A percentile compares a stretch with the other conserved stretches of the same genome.
Conservation (phyloP, 2,888 invertebrate species). For the Carcina quercana region DNA sequence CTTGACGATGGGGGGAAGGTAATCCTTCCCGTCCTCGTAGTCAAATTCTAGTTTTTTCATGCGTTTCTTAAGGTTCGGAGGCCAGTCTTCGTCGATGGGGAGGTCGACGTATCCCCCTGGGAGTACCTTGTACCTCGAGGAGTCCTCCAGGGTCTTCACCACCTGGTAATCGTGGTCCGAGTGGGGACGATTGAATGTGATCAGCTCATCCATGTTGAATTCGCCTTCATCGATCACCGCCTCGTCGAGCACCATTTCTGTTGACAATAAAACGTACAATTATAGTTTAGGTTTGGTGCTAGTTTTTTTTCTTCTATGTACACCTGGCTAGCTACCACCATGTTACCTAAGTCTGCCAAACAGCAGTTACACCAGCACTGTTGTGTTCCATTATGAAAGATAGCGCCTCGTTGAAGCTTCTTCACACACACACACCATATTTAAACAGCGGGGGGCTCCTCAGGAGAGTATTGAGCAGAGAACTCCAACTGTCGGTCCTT, state of each 20-base stretch:
- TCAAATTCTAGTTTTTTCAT: conserved; percentile 64
- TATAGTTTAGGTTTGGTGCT: too few relatives aligned
- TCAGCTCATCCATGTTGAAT: conserved; percentile 76
- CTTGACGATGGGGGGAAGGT: conserved; percentile 53
- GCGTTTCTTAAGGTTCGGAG: conserved; percentile 65
- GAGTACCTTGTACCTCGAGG: conserved; percentile 34
- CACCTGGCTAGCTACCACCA: too few relatives aligned
- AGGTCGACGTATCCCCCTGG: conserved; percentile 70
- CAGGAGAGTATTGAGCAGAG: too few relatives aligned
- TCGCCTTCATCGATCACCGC: conserved; percentile 73
- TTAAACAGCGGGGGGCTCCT: too few relatives aligned
- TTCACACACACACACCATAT: too few relatives aligned
- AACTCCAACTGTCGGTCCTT: too few relatives aligned
- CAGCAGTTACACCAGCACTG: too few relatives aligned
- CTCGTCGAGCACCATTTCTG: conserved; percentile 61
- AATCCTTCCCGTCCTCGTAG: conserved; percentile 54
- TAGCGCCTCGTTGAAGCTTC: too few relatives aligned
- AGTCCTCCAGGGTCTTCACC: conserved; percentile 40
- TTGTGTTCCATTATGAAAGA: too few relatives aligned
- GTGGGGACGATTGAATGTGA: conserved; percentile 68
- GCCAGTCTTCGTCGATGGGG: conserved; percentile 76
- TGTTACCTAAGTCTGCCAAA: too few relatives aligned
- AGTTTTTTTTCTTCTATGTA: too few relatives aligned
- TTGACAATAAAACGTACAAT: conserved; percentile 6
- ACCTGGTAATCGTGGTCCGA: conserved; percentile 68